These are phyloP conservation scores for Sitophilus oryzae DNA, from an alignment of 1,140 invertebrate genomes.

Conservation along the genomic window DNA sequence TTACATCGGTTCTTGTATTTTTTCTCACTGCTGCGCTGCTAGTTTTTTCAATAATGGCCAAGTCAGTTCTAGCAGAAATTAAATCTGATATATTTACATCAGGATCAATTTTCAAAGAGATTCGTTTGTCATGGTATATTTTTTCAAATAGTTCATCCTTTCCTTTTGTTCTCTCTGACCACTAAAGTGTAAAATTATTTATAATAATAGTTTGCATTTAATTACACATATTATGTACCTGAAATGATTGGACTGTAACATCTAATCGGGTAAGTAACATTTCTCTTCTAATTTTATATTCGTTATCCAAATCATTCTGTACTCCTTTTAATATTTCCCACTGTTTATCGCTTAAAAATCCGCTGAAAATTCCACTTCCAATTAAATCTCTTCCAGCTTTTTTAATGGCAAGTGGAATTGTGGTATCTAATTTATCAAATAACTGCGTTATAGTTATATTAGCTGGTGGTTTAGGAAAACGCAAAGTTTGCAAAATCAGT, in stretches of 20 bases:
- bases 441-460: conserved; percentile 69
- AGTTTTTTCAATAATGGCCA: conserved; percentile 83
- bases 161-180: conserved; percentile 74
- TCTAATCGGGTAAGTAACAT: conserved; percentile 87
- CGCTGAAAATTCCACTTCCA: conserved; percentile 73
- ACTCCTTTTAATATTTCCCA: conserved; percentile 69
- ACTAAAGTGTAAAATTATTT: conserved; percentile 50
- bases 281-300: conserved; percentile 78
- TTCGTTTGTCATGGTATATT: conserved; percentile 62
- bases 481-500: conserved; percentile 67
- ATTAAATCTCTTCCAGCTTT: conserved; percentile 53
- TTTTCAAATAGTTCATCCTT: conserved; percentile 68
- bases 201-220: neutral
- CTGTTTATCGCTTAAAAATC: conserved; percentile 67
- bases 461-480: conserved; percentile 78
- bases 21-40: conserved; percentile 72
- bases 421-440: conserved; percentile 71
- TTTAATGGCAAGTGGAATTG: conserved; percentile 64
- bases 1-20: conserved; percentile 73
- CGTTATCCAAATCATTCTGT: conserved; percentile 67
- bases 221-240: conserved; percentile 39
- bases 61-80: conserved; percentile 72
- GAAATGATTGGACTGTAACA: conserved; percentile 91
- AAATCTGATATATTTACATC: conserved; percentile 65
- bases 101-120: conserved; percentile 56